phyloP scores from a whole-genome alignment of 2,888 invertebrate species.

The Leucoma salicis region DNA sequence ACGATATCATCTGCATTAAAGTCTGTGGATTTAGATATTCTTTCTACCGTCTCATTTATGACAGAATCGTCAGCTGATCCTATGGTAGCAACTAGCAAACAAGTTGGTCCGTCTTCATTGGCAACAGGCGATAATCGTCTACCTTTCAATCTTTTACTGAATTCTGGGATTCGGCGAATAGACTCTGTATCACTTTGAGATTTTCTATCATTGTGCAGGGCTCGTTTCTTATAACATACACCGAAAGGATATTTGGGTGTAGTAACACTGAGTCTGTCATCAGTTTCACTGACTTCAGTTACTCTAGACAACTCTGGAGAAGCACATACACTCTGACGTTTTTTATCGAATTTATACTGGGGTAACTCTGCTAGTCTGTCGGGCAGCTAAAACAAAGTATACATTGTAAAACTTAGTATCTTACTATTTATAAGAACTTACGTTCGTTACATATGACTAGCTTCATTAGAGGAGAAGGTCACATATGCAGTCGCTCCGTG shows the following conservation, averaged over 20 bases:
- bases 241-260: slow-evolving; percentile 38
- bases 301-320: slow-evolving; percentile 55
- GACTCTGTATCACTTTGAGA: slow-evolving; percentile 42
- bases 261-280: slow-evolving; percentile 38
- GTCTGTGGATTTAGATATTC: slow-evolving; percentile 45
- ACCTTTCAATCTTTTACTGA: slow-evolving; percentile 1
- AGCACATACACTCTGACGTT: slow-evolving; percentile 44
- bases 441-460: too few relatives aligned
- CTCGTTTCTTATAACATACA: slow-evolving; percentile 32
- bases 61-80: slow-evolving; percentile 51
- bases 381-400: slow-evolving; percentile 46
- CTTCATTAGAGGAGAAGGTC: too few relatives aligned
- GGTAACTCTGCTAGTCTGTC: slow-evolving; percentile 57
- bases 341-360: slow-evolving; percentile 43
- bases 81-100: slow-evolving; percentile 49
- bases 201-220: slow-evolving; percentile 16
- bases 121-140: slow-evolving; percentile 34
- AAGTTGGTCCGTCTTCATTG: slow-evolving; percentile 42
- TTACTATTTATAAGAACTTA: too few relatives aligned
- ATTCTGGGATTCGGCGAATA: slow-evolving; percentile 9
- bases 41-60: slow-evolving; percentile 53
- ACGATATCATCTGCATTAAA: slow-evolving; percentile 46
- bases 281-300: slow-evolving; percentile 53
- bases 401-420: too few relatives aligned
- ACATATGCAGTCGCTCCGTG: too few relatives aligned